Base-by-base conservation (phyloP, 2,113 vertebrate genomes). In the Irena cyanogastra region DNA sequence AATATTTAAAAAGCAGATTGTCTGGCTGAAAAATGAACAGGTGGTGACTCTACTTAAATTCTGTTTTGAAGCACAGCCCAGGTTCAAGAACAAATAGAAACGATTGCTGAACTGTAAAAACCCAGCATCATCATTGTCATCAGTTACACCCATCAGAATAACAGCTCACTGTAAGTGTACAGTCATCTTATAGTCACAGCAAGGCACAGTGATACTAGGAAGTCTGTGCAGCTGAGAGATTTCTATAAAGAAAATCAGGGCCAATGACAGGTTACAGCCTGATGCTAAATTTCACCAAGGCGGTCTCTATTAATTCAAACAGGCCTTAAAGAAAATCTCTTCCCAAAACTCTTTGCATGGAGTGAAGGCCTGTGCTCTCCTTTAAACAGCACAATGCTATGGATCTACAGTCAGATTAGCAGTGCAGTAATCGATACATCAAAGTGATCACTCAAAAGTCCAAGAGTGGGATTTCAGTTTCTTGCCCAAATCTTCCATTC, bases 1-100 rank as follows among this genome's bases (percentile, higher is more conserved):
- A 88, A 88, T 37, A 89, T 88, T 87, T 5, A 44, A 94, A 92
- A 96, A 83, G 35, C 86, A 96, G 91, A 93, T 90, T 96, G 91
- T 42, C 94, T 95, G 83, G 54, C 86, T 95, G 93, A 92, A 93
- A 95, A 93, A 92, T 66, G 78, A 97, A 92, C 90, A 96, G 92
- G 90, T 94, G 89, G 89, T 68, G 56, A 85, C 63, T 92, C 31
- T 59, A 80, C 84, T 95, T 97, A 87, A 91, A 93, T 83, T 63
- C 53, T 70, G 23, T 49, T 94, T 87, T 93, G 70, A 94, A 89
- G 79, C 54, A 90, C 45, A 70, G 61, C 57, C 63, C 78, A 88
- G 71, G 93, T 60, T 94, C 61, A 89, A 79, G 63, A 90, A 64
- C 0, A 0, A 87, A 84, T 7, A 91, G 74, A 79, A 94, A 82